Evolutionary conservation across 2,888 invertebrate species (phyloP).

Genomic region (Tromatobia lineatoria): DNA sequence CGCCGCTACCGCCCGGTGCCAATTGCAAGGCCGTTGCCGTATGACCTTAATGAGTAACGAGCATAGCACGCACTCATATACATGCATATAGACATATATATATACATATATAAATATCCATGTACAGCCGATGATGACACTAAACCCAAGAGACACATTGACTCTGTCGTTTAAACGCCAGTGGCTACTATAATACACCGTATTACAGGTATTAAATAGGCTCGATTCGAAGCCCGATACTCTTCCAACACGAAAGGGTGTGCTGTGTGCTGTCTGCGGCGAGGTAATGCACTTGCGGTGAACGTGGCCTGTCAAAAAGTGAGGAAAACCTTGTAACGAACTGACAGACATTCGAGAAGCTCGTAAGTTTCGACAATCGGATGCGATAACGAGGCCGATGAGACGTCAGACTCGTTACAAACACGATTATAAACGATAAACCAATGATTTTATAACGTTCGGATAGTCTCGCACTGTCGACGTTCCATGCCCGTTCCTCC

Average conservation of each 20-base stretch:
- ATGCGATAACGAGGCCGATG: background rate
- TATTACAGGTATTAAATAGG: background rate
- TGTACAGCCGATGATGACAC: background rate
- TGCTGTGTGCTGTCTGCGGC: constrained; percentile 27
- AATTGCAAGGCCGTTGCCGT: constrained; percentile 81
- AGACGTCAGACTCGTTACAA: background rate
- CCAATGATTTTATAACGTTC: background rate
- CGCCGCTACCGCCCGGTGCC: constrained; percentile 71
- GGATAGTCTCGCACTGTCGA: constrained; percentile 29
- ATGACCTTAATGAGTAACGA: constrained; percentile 82
- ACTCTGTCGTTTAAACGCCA: constrained; percentile 9
- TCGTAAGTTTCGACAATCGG: background rate
- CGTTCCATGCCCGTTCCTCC: constrained; percentile 72
- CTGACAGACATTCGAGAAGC: background rate
- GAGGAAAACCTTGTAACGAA: background rate
- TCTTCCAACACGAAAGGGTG: constrained; percentile 37
- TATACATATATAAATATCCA: background rate
- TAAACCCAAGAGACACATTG: constrained; percentile 22
- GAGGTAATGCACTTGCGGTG: constrained; percentile 65
- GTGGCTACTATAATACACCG: background rate
- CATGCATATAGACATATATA: background rate
- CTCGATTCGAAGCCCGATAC: constrained; percentile 1
- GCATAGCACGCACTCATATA: constrained; percentile 73
- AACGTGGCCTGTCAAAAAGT: constrained; percentile 76
- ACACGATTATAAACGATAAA: constrained; percentile 7